These are phyloP conservation scores for Alosa alosa DNA, from an alignment of 2,113 vertebrate genomes.

Conservation along the genomic window DNA sequence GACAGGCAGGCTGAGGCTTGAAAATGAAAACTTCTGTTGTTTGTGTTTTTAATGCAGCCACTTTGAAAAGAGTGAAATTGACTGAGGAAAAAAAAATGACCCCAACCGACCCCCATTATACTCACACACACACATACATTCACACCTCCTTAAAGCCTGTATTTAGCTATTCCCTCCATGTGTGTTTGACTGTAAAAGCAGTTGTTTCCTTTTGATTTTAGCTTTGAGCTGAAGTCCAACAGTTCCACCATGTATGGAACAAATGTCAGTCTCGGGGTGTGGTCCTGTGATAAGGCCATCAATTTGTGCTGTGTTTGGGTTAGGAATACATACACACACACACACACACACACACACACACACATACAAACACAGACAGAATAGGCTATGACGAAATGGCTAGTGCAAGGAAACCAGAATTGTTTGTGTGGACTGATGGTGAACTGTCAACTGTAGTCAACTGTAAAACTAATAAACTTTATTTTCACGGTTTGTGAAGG, in stretches of 20 bases:
- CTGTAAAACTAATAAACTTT: no score
- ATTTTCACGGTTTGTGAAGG: no score
- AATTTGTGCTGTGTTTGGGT: background rate
- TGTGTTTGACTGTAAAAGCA: background rate
- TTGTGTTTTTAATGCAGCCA: conserved; percentile 27
- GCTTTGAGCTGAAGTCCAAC: background rate
- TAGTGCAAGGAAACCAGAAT: no score
- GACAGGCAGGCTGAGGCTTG: conserved; percentile 32
- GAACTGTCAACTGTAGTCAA: no score
- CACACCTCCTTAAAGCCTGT: background rate
- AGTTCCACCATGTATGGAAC: background rate
- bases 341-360: background rate
- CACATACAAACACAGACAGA: conserved; percentile 36
- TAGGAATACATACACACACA: background rate
- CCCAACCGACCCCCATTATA: background rate
- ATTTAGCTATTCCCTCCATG: background rate
- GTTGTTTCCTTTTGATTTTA: background rate
- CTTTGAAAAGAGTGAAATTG: conserved; percentile 25
- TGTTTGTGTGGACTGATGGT: no score
- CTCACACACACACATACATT: background rate
- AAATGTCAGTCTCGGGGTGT: background rate
- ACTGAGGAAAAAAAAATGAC: background rate
- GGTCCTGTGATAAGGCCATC: background rate
- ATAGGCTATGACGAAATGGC: no score
- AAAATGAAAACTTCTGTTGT: conserved; percentile 31